Evolutionary conservation across 2,113 vertebrate genomes (phyloP).

Genomic region (Calyptommatus sinebrachiatus): DNA sequence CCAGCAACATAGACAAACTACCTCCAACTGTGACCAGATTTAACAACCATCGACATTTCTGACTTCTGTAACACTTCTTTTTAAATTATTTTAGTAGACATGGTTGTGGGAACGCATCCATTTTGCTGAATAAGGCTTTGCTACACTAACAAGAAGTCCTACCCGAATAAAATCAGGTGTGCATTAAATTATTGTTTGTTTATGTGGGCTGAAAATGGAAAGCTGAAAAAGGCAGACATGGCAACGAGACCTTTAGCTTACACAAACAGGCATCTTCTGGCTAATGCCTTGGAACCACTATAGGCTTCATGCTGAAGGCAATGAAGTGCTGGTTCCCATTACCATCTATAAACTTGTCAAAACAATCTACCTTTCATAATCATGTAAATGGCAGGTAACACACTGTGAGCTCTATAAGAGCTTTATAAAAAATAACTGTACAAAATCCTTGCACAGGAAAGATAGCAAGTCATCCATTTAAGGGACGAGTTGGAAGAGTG

Average conservation of each 20-base stretch:
- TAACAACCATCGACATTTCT: too few species aligned
- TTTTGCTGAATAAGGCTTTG: neutral
- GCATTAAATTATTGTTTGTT: neutral
- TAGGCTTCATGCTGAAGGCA: conserved; percentile 28
- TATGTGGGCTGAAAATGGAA: neutral
- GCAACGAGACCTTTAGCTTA: neutral
- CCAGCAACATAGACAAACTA: too few species aligned
- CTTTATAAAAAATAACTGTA: conserved; percentile 39
- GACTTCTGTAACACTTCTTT: too few species aligned
- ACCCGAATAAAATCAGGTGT: neutral
- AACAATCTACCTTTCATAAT: conserved; percentile 41
- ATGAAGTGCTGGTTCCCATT: conserved; percentile 37
- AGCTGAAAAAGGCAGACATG: neutral
- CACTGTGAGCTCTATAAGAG: conserved; percentile 12
- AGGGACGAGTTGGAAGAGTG: conserved; percentile 26
- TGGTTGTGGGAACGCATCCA: neutral
- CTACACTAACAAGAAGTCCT: neutral
- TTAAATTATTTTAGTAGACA: too few species aligned
- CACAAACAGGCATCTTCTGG: conserved; percentile 31
- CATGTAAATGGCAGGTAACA: conserved; percentile 45
- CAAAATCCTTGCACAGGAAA: conserved; percentile 16
- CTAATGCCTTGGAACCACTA: conserved; percentile 20
- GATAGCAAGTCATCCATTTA: conserved; percentile 45
- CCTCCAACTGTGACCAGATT: too few species aligned
- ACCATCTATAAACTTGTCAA: conserved; percentile 43